Evolutionary conservation across 2,888 invertebrate species (phyloP).

Genomic region (Perdita meconis): DNA sequence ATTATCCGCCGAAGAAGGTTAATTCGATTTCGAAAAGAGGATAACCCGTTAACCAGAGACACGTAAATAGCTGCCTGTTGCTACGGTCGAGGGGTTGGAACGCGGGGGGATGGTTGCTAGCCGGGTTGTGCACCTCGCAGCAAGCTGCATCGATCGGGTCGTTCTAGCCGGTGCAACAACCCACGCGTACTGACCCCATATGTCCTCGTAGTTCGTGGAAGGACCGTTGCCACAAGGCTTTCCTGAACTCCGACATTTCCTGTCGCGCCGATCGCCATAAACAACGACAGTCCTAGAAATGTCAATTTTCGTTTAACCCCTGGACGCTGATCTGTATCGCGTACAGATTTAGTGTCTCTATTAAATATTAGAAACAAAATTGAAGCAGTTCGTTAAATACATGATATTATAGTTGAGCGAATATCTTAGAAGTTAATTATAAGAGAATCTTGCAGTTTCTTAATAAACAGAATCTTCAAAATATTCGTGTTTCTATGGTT

Average conservation of each 20-base stretch:
- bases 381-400: too few relatives aligned
- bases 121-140: constrained; percentile 79
- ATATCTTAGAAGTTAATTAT: too few relatives aligned
- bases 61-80: constrained; percentile 77
- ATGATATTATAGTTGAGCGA: too few relatives aligned
- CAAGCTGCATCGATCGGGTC: constrained; percentile 81
- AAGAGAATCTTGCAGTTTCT: too few relatives aligned
- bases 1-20: background rate
- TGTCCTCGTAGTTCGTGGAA: constrained; percentile 72
- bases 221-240: constrained; percentile 45
- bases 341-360: too few relatives aligned
- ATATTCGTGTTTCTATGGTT: too few relatives aligned
- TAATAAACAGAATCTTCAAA: too few relatives aligned
- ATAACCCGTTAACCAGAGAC: constrained; percentile 45
- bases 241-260: constrained; percentile 48
- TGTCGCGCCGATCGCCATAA: too few relatives aligned
- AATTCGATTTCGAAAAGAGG: constrained; percentile 27
- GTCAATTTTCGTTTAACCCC: too few relatives aligned
- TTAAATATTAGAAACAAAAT: too few relatives aligned
- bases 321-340: too few relatives aligned
- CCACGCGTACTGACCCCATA: constrained; percentile 80
- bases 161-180: constrained; percentile 81
- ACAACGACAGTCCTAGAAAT: too few relatives aligned
- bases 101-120: constrained; percentile 69
- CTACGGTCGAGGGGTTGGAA: constrained; percentile 62